These are phyloP conservation scores for Drosophila micromelanica DNA, from an alignment of 1,140 invertebrate genomes.

Conservation along the genomic window DNA sequence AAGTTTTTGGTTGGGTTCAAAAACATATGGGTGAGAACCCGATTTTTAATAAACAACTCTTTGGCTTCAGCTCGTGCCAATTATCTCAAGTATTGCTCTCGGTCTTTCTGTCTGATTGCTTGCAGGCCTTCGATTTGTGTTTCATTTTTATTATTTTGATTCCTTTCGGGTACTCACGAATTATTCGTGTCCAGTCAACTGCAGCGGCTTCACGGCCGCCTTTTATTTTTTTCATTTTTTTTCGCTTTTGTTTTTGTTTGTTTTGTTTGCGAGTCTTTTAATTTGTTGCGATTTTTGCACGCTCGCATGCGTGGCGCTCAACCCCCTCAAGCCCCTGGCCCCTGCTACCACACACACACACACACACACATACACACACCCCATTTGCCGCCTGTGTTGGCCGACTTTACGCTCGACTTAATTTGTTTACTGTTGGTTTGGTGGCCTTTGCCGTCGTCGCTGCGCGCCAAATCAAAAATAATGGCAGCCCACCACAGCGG, in stretches of 20 bases:
- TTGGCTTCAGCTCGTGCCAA: conserved; percentile 1
- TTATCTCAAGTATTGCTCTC: conserved; percentile 12
- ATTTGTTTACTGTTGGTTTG: conserved; percentile 82
- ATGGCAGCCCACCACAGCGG: conserved; percentile 25
- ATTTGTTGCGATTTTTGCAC: conserved; percentile 78
- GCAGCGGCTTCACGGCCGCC: conserved; percentile 28
- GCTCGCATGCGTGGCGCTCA: conserved; percentile 47
- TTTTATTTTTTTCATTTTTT: conserved; percentile 13
- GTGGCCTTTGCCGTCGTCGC: conserved; percentile 67
- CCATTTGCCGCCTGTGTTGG: conserved; percentile 42
- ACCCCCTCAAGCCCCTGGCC: not conserved
- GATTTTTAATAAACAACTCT: too few species aligned
- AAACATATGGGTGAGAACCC: too few species aligned
- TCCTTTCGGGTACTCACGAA: conserved; percentile 9
- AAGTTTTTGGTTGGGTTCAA: too few species aligned
- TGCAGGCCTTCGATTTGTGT: conserved; percentile 2
- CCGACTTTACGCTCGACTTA: conserved; percentile 79
- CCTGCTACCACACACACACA: not conserved
- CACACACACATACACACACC: not conserved
- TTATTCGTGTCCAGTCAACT: conserved; percentile 44
- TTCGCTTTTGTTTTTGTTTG: too few species aligned
- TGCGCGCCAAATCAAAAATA: conserved; percentile 61
- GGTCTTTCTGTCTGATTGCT: not conserved
- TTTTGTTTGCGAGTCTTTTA: conserved; percentile 63
- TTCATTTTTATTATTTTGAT: not conserved